A percentile compares a stretch with the other conserved stretches of the same genome.
Evolutionary conservation across 2,113 vertebrate genomes (phyloP).

Genomic region (Macaca nemestrina): DNA sequence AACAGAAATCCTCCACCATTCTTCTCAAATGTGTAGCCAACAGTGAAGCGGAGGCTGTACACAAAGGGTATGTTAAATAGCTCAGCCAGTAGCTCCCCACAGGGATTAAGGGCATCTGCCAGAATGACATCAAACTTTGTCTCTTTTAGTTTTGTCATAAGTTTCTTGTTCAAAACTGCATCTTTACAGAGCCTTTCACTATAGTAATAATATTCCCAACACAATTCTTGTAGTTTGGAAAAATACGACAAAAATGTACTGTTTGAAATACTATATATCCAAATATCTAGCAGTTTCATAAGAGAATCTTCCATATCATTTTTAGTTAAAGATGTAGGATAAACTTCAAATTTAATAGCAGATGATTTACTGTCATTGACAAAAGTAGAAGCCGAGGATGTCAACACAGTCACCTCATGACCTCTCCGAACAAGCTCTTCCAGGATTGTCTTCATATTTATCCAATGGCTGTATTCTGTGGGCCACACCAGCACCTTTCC

Average conservation of each 20-base stretch:
- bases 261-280: neutral
- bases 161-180: conserved; percentile 66
- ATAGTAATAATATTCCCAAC: fast-evolving
- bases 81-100: conserved; percentile 80
- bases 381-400: conserved; percentile 81
- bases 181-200: conserved; percentile 28
- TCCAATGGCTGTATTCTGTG: conserved; percentile 87
- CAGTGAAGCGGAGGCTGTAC: conserved; percentile 76
- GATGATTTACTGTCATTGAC: conserved; percentile 47
- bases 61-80: conserved; percentile 79
- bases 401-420: conserved; percentile 82
- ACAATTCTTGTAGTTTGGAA: neutral
- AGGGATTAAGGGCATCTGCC: conserved; percentile 76
- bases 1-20: conserved; percentile 74
- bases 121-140: conserved; percentile 80
- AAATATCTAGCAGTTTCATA: neutral
- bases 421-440: conserved; percentile 81
- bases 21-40: conserved; percentile 73
- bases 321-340: conserved; percentile 75
- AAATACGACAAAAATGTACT: conserved; percentile 36
- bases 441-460: conserved; percentile 85
- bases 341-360: conserved; percentile 72
- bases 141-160: conserved; percentile 76
- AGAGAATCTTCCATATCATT: neutral
- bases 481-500: conserved; percentile 88